phyloP scores from a whole-genome alignment of 2,888 invertebrate genomes.

The Spisula solida region DNA sequence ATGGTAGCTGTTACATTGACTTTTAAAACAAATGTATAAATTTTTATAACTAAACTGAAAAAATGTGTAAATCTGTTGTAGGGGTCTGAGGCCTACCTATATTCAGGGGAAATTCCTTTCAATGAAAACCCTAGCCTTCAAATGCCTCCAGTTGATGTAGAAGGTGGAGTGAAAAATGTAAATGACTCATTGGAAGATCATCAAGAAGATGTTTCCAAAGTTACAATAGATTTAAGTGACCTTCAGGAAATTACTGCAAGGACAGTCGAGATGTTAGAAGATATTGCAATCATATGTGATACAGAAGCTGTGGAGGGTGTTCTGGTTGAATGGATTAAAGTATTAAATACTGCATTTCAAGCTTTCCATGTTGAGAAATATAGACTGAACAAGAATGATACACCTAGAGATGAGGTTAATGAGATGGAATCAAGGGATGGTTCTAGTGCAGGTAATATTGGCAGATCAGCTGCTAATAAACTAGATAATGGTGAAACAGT shows the following conservation, averaged over 20 bases:
- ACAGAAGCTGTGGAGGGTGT: constrained; percentile 59
- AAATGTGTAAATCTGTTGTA: not conserved
- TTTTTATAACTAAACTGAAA: too few species aligned
- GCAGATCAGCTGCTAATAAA: not conserved
- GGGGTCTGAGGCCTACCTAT: constrained; percentile 51
- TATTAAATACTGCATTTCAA: constrained; percentile 72
- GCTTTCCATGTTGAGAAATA: constrained; percentile 67
- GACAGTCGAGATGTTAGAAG: constrained; percentile 67
- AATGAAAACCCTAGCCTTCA: constrained; percentile 8
- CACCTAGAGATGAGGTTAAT: not conserved
- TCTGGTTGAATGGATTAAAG: constrained; percentile 75
- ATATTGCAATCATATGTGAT: constrained; percentile 67
- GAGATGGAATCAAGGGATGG: not conserved
- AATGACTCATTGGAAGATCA: not conserved
- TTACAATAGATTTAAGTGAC: constrained; percentile 59
- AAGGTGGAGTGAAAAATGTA: not conserved
- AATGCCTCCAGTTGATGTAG: constrained; percentile 2
- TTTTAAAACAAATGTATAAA: too few species aligned
- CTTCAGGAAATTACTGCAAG: constrained; percentile 67
- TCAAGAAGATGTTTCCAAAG: constrained; percentile 21
- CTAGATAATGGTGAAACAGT: not conserved
- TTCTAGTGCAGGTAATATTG: not conserved
- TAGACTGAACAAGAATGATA: not conserved
- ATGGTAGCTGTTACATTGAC: too few species aligned
- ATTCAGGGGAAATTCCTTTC: constrained; percentile 43